Base-by-base conservation (phyloP, 2,797 vertebrate species). In the Anguilla marmorata region DNA sequence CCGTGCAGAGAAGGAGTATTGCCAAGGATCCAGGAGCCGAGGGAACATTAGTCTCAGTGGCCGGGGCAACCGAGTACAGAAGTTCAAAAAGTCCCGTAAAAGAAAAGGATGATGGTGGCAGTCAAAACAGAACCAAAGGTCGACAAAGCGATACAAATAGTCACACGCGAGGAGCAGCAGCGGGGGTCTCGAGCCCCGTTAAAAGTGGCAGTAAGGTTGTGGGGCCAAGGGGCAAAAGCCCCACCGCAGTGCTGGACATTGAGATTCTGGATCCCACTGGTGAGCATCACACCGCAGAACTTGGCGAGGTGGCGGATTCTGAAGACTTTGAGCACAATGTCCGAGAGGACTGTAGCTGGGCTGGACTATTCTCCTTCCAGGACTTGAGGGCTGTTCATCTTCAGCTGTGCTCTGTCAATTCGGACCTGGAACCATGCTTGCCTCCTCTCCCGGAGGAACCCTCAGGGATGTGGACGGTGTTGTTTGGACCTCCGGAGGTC, bases 291-390 rank as follows among this genome's bases (percentile, higher is more conserved):
- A 92, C 91, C 9, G 85, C 88, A 72, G 94, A 93, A 3, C 79
- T n/a, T 19, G 92, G 92, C 21, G 60, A 90, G 1, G 90, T 94
- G 16, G 90, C 91, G 12, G 94, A 96, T 86, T 87, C 93, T 85
- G 95, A 95, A 1, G 92, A 90, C 0, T 11, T 79, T 72, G 95
- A 95, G 12, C 9, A 45, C 74, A 56, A 24, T 84, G 11, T 69
- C 63, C 93, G 91, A 0, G 97, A 97, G 86, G 98, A 98, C 93
- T 98, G 96, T 93, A 99, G 98, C 94, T 99, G 98, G 98, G 98
- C 98, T 92, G 97, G 98, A 0, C 95, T 99, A 63, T 99, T 98
- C 93, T 98, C 98, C 80, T 98, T 98, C 95, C 97, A 98, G 91
- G 98, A 99, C 87, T 89, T 99, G 92, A 91, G 97, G 80, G 95